Evolutionary conservation across 2,888 invertebrate species (phyloP).

Genomic region (Ectemnius continuus): DNA sequence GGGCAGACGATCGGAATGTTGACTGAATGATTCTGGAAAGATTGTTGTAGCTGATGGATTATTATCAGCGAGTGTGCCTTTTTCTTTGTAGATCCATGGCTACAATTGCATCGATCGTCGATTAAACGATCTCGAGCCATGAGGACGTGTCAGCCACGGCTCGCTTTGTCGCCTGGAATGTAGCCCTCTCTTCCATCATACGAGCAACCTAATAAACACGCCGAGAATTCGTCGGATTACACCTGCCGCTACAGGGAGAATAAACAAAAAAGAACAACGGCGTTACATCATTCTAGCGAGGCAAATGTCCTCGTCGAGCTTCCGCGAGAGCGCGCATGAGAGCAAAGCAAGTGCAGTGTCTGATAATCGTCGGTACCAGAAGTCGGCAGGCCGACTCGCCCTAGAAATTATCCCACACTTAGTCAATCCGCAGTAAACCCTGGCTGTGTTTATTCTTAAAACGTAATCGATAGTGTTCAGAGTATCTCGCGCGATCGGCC

Average conservation of each 20-base stretch:
- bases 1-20: too few relatives aligned
- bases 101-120: constrained; percentile 66
- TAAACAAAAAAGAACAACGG: constrained; percentile 1
- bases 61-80: constrained; percentile 20
- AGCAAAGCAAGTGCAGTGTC: constrained; percentile 23
- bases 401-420: not conserved
- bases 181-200: constrained; percentile 35
- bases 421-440: constrained; percentile 54
- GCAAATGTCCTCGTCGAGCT: constrained; percentile 58
- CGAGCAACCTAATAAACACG: not conserved
- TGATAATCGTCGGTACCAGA: not conserved
- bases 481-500: constrained; percentile 8
- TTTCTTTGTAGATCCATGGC: constrained; percentile 73
- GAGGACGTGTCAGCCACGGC: constrained; percentile 65
- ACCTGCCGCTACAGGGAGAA: not conserved
- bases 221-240: not conserved
- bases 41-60: constrained; percentile 5
- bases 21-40: constrained; percentile 13
- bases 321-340: constrained; percentile 40
- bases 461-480: constrained; percentile 71
- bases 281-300: constrained; percentile 12
- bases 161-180: constrained; percentile 55
- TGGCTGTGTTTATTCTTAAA: constrained; percentile 64
- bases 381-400: not conserved
- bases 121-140: constrained; percentile 56